These are phyloP conservation scores for Macrophya alboannulata DNA, from an alignment of 2,888 invertebrate genomes.

Conservation along the genomic window DNA sequence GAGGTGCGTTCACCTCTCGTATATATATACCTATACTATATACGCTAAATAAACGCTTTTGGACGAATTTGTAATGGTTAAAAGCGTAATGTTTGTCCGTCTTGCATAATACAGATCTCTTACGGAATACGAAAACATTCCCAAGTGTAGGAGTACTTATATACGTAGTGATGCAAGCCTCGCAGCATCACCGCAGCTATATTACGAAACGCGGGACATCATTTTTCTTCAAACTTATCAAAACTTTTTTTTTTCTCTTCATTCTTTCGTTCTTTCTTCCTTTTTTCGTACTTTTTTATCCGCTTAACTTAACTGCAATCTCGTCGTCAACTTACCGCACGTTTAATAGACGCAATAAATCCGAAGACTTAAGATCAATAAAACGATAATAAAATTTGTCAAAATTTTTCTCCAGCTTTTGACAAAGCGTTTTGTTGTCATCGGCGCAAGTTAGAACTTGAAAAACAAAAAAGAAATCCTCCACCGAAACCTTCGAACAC, in stretches of 20 bases:
- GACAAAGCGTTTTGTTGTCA: not conserved
- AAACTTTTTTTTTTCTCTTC: not conserved
- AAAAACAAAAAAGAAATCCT: no score
- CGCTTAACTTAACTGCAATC: not conserved
- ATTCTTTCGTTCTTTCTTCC: not conserved
- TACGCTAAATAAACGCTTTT: slow-evolving; percentile 43
- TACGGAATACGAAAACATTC: slow-evolving; percentile 42
- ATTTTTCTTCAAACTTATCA: slow-evolving; percentile 22
- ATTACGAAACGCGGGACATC: slow-evolving; percentile 4
- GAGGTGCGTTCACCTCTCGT: slow-evolving; percentile 53
- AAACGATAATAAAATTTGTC: not conserved
- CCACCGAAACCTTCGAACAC: not conserved
- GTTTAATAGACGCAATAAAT: slow-evolving; percentile 10
- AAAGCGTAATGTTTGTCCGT: slow-evolving; percentile 51
- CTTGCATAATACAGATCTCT: slow-evolving; percentile 48
- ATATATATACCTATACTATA: slow-evolving; percentile 2
- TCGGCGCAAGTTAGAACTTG: not conserved
- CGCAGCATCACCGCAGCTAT: not conserved
- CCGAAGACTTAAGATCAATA: slow-evolving; percentile 7
- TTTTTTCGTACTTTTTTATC: not conserved
- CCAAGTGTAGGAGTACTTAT: slow-evolving; percentile 43
- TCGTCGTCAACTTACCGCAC: not conserved
- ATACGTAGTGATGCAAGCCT: slow-evolving; percentile 26
- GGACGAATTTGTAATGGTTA: slow-evolving; percentile 52
- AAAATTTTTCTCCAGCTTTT: not conserved